Percentiles rank a stretch among this genome's conserved stretches.
Evolutionary conservation across 2,888 invertebrate species (phyloP).

Genomic region (Scaeva pyrastri): DNA sequence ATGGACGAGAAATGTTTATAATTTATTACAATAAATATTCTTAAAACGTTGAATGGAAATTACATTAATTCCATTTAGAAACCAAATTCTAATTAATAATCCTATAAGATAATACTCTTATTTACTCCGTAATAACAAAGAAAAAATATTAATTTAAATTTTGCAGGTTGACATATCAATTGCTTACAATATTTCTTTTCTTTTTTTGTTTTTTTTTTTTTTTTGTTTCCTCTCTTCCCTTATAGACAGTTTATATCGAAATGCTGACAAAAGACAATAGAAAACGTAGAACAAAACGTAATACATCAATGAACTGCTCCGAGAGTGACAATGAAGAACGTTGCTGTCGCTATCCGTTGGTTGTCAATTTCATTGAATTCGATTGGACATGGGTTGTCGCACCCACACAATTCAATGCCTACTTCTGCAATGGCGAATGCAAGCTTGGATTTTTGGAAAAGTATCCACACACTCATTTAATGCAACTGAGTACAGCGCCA

Average conservation of each 20-base stretch:
- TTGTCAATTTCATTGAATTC: slow-evolving; percentile 93
- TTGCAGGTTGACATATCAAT: too few relatives aligned
- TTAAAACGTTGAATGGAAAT: too few relatives aligned
- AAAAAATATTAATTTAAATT: too few relatives aligned
- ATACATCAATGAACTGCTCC: slow-evolving; percentile 92
- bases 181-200: background rate
- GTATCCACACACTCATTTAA: slow-evolving; percentile 94
- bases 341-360: slow-evolving; percentile 97
- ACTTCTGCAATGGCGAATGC: slow-evolving; percentile 98
- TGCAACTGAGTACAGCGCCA: slow-evolving; percentile 92
- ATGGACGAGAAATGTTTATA: too few relatives aligned
- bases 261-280: slow-evolving; percentile 82
- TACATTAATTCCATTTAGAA: too few relatives aligned
- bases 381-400: slow-evolving; percentile 99
- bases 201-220: background rate
- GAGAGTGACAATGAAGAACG: slow-evolving; percentile 89
- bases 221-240: slow-evolving; percentile 24
- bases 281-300: slow-evolving; percentile 89
- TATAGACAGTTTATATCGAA: slow-evolving; percentile 82
- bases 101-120: too few relatives aligned
- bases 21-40: too few relatives aligned
- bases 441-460: slow-evolving; percentile 93
- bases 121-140: too few relatives aligned
- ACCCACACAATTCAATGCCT: slow-evolving; percentile 96
- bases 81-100: too few relatives aligned